Evolutionary conservation across 2,888 invertebrate species (phyloP).

Genomic region (Hydrotaea cyrtoneurina): DNA sequence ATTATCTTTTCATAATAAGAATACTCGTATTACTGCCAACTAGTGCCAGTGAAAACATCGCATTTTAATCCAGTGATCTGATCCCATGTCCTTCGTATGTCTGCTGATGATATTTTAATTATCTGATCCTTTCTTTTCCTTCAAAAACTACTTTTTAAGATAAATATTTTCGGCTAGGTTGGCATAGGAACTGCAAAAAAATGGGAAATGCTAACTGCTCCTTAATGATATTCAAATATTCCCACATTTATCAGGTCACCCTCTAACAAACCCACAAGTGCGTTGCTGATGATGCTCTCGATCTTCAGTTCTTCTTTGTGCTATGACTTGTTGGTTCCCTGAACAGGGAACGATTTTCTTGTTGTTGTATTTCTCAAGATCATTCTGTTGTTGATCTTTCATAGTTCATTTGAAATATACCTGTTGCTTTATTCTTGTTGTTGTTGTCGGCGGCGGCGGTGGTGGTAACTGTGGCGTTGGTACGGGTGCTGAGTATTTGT

Average conservation of each 20-base stretch:
- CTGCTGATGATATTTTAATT: too few relatives aligned
- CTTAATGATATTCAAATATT: too few relatives aligned
- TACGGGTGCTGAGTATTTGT: constrained; percentile 15
- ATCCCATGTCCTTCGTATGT: too few relatives aligned
- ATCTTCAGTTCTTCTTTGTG: constrained; percentile 35
- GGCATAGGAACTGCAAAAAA: too few relatives aligned
- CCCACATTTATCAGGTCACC: neutral
- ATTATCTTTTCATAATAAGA: too few relatives aligned
- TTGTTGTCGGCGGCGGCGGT: neutral
- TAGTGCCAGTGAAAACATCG: too few relatives aligned
- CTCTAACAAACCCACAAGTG: constrained; percentile 28
- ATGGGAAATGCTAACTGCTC: too few relatives aligned
- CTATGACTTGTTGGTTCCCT: constrained; percentile 25
- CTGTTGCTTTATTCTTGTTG: constrained; percentile 36
- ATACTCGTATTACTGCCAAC: too few relatives aligned
- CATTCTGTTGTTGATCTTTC: constrained; percentile 54
- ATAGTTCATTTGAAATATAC: constrained; percentile 55
- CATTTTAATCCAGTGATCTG: too few relatives aligned
- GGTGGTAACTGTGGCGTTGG: constrained; percentile 19
- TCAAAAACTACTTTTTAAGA: too few relatives aligned
- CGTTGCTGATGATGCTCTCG: constrained; percentile 58
- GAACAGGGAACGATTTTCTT: constrained; percentile 13
- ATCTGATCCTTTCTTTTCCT: too few relatives aligned
- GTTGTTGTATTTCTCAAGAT: constrained; percentile 48
- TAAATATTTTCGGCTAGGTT: too few relatives aligned